These are phyloP conservation scores for Crocallis elinguaria DNA, from an alignment of 2,888 invertebrate species.

Conservation along the genomic window DNA sequence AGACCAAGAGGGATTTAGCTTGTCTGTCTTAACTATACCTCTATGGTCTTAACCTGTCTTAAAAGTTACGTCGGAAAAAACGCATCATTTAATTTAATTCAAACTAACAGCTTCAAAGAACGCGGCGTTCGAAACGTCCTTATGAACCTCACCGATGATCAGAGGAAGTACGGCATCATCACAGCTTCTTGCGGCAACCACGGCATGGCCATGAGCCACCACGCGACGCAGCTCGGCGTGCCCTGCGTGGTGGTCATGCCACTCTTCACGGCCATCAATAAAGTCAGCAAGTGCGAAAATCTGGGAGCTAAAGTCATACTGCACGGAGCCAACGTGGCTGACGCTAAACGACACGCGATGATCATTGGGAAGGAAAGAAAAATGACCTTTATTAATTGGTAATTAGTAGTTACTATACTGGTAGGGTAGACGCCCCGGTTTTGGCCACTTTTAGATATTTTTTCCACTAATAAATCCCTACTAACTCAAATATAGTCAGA, in stretches of 20 bases:
- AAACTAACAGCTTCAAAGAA: conserved; percentile 92
- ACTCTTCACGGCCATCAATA: conserved; percentile 93
- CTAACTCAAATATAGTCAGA: too few species aligned
- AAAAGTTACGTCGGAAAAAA: too few species aligned
- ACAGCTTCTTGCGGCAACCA: conserved; percentile 97
- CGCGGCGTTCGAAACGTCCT: conserved; percentile 95
- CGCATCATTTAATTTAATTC: background rate
- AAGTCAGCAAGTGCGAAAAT: conserved; percentile 92
- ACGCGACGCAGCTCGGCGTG: conserved; percentile 87
- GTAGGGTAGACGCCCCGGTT: too few species aligned
- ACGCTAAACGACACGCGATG: conserved; percentile 91
- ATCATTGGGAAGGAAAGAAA: conserved; percentile 88
- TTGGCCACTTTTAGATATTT: too few species aligned
- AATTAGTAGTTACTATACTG: conserved; percentile 46
- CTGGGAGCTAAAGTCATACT: conserved; percentile 92
- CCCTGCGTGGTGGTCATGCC: conserved; percentile 96
- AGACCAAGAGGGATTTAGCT: too few species aligned
- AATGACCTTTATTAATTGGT: conserved; percentile 95
- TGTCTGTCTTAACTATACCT: too few species aligned
- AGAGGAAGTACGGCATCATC: conserved; percentile 91
- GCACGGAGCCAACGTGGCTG: conserved; percentile 90
- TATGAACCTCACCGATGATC: conserved; percentile 88
- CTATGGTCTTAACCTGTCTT: too few species aligned
- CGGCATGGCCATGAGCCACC: conserved; percentile 91
- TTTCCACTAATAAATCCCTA: too few species aligned